These are phyloP conservation scores for Sinodicranocentrus sp. DNA, from an alignment of 2,888 invertebrate species.

Conservation along the genomic window DNA sequence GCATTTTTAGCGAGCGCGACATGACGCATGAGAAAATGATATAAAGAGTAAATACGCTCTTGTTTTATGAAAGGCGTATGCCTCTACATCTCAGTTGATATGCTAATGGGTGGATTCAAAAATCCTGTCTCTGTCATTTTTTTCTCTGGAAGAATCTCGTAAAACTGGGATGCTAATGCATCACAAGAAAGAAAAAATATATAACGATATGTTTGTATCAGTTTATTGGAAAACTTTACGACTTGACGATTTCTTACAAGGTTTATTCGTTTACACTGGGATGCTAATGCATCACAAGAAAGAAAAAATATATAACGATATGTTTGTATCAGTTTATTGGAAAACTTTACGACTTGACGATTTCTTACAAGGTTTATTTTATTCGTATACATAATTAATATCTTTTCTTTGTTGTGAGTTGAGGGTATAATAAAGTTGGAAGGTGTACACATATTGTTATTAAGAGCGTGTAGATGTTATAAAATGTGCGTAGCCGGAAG, in stretches of 20 bases:
- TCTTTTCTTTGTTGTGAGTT: too few relatives aligned
- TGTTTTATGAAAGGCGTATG: conserved; percentile 31
- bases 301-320: background rate
- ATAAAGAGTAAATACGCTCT: conserved; percentile 1
- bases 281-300: background rate
- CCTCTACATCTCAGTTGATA: background rate
- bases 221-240: conserved; percentile 46
- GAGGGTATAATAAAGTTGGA: background rate
- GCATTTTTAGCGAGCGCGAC: background rate
- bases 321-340: conserved; percentile 40
- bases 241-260: conserved; percentile 31
- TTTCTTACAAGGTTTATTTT: conserved; percentile 3
- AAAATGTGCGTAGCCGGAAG: conserved; percentile 49
- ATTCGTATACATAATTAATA: background rate
- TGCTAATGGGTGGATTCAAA: conserved; percentile 13
- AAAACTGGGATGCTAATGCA: background rate
- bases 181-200: background rate
- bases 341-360: conserved; percentile 39
- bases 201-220: conserved; percentile 12
- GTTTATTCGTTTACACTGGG: too few relatives aligned
- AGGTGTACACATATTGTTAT: background rate
- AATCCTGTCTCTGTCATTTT: too few relatives aligned
- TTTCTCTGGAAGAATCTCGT: conserved; percentile 15
- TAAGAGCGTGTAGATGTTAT: background rate
- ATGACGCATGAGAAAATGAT: background rate